Evolutionary conservation across 2,797 vertebrate genomes (phyloP), one percentile per base, ranked within the genome.

Genomic region (Tympanoctomys barrerae): DNA sequence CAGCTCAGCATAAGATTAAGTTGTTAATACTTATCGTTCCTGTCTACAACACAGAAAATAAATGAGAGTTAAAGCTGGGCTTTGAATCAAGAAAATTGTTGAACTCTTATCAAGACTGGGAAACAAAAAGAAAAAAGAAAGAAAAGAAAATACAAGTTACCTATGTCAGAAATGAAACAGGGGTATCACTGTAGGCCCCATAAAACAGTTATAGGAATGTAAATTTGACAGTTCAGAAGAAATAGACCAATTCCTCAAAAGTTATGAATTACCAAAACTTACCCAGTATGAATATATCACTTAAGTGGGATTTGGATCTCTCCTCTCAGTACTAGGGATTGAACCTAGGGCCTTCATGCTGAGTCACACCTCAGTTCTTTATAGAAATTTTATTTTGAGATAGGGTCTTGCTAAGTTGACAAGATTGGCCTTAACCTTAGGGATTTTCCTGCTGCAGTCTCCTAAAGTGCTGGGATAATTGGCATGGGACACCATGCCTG

Each of bases 31-130:
- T 91, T 93, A 28, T 39, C 13, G 66, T 39, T 42, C 42, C 71
- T 73, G 68, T 75, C 66, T 11, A 12, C 26, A 36, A 26, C 61
- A 66, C 5, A 73, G 39, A 91, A 84, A 80, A 89, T 33, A 75
- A 75, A 61, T 49, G 31, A 71, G 33, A 78, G 26, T 81, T 80
- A 70, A 92, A 86, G 61, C 61, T 54, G 24, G 57, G 59, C 57
- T 91, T 95, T 78, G 42, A 87, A 82, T 86, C 81, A 82, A 68
- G 42, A 94, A 86, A 59, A 66, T 46, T 61, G 61, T 70, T 87
- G 52, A 71, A 68, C 39, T 31, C 82, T 54, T 61, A 92, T 59
- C 33, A 89, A 81, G 57, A 71, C 24, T 11, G 46, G 81, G n/a
- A 61, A 88, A 77, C 52, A 66, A 18, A 73, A n/a, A 57, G 90